Evolutionary conservation across 2,888 invertebrate species (phyloP), one percentile per base, ranked within the genome.

Genomic region (Deroplatys truncata): DNA sequence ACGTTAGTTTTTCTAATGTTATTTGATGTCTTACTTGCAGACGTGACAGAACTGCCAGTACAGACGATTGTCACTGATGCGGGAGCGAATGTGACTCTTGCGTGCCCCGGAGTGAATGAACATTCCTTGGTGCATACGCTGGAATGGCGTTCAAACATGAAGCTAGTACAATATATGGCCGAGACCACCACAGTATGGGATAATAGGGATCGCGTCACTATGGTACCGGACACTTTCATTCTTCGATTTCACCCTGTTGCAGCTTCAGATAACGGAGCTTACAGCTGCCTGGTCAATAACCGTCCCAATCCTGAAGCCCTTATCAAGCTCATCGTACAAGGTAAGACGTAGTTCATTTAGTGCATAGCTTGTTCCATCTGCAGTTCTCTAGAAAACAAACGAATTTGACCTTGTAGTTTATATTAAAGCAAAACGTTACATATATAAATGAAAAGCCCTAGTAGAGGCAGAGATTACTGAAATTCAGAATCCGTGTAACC

Each of bases 61-160:
- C 94, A 95, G 92, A 95, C 94, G 91, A 94, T 95, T 91, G 93
- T 95, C 91, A 95, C 95, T 89, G 95, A 95, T 92, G 96, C 96
- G 85, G 96, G 96, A 89, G 94, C 94, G 92, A 96, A 96, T 93
- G 94, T 95, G 91, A 95, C 96, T 90, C 93, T 96, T 91, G 94
- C 95, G 90, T 96, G 96, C 93, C 96, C 96, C 82, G 96, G 96
- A 84, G 96, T 96, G 91, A 95, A 95, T 92, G 96, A 96, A 93
- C 95, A 95, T 92, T 95, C 96, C 83, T 93, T 96, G 92, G 95
- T 96, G 91, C 94, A 95, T 92, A 95, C 94, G 91, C 93, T 96
- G 92, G 96, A 95, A 92, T 96, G 96, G 96, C 93, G 94, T 89
- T 92, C 94, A 91, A 94, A 93, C 88, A 92, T 93, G 91, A 94